Conservation (phyloP, 2,797 vertebrate genomes). For the Paguma larvata region DNA sequence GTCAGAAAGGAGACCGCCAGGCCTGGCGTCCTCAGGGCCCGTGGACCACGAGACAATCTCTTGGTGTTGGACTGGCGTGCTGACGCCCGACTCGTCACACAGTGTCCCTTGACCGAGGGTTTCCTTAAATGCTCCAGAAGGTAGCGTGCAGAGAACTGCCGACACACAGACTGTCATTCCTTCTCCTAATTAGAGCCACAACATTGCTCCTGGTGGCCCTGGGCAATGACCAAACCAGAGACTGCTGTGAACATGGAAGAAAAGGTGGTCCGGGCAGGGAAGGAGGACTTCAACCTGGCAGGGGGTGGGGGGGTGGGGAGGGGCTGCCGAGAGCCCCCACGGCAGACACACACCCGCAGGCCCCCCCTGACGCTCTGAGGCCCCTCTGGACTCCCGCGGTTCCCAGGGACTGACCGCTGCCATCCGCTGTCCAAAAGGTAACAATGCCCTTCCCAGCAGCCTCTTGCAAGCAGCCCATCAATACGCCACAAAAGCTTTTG, state of each 20-base stretch:
- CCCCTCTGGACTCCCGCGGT: not conserved
- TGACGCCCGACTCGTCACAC: not conserved
- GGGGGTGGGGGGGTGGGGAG: not conserved
- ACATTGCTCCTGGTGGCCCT: not conserved
- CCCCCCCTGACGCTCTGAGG: not conserved
- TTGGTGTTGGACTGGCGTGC: not conserved
- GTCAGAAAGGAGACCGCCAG: not conserved
- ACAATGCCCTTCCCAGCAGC: not conserved
- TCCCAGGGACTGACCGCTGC: not conserved
- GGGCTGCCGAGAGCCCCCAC: not conserved
- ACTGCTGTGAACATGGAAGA: not conserved
- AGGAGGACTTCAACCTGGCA: not conserved
- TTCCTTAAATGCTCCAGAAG: not conserved
- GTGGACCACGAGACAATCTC: not conserved
- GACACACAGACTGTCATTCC: not conserved
- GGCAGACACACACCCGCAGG: not conserved
- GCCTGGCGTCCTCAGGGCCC: not conserved
- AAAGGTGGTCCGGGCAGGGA: not conserved
- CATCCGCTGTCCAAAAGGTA: not conserved
- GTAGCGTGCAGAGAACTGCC: not conserved
- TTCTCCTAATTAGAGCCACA: not conserved
- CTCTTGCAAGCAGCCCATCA: not conserved
- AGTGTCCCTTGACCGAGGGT: not conserved
- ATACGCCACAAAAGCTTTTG: not conserved
- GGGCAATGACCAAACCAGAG: slow-evolving; percentile 27